A percentile compares a stretch with the other conserved stretches of the same genome.
Evolutionary conservation across 2,113 vertebrate genomes (phyloP).

Genomic region (Pedionomus torquatus): DNA sequence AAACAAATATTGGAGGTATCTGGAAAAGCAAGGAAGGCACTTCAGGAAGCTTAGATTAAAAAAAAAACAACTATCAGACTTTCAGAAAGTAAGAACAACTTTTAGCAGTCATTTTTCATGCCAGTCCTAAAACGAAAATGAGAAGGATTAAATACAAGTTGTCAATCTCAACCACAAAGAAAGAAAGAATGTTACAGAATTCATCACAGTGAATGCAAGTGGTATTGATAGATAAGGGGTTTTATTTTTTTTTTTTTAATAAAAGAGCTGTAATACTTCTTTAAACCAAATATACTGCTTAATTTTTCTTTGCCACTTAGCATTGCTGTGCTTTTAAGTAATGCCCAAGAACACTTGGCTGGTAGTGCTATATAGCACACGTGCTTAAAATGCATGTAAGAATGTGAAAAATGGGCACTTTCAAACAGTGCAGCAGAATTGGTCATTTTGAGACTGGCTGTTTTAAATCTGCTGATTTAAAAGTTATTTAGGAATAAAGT

Average conservation of each 20-base stretch:
- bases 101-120: not conserved
- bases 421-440: not conserved
- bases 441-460: not conserved
- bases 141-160: not conserved
- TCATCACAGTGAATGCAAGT: not conserved
- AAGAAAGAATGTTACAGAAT: not conserved
- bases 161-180: not conserved
- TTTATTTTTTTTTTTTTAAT: not conserved
- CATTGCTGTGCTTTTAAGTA: not conserved
- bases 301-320: not conserved
- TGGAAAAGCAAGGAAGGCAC: not conserved
- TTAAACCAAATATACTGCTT: not conserved
- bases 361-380: not conserved
- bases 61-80: not conserved
- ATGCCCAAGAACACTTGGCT: not conserved
- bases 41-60: not conserved
- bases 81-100: not conserved
- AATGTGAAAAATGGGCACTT: not conserved
- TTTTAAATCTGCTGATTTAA: not conserved
- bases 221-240: not conserved
- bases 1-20: not conserved
- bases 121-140: not conserved
- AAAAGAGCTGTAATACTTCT: not conserved
- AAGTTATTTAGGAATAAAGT: not conserved
- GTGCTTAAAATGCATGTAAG: not conserved